These are phyloP conservation scores for Brienomyrus longianalis DNA, from an alignment of 2,113 vertebrate species.

Conservation along the genomic window DNA sequence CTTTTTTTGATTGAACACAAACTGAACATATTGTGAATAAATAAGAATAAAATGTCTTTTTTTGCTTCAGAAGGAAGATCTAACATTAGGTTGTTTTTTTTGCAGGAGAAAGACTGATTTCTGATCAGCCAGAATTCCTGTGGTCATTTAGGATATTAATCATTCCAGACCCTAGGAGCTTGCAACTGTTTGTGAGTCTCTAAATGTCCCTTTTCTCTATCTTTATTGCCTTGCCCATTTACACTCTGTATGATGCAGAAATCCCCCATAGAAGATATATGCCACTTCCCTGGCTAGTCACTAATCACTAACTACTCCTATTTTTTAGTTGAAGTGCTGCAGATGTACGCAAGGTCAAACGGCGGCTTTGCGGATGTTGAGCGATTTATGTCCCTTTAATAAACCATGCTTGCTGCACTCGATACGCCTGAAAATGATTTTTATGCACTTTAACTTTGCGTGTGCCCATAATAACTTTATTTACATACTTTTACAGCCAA, in stretches of 20 bases:
- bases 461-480: constrained; percentile 9
- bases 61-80: constrained; percentile 1
- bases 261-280: background rate
- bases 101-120: background rate
- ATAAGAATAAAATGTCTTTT: background rate
- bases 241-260: background rate
- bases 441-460: background rate
- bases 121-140: constrained; percentile 9
- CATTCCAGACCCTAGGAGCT: constrained; percentile 18
- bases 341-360: constrained; percentile 11
- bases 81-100: background rate
- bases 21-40: background rate
- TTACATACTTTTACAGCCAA: constrained; percentile 21
- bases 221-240: constrained; percentile 5
- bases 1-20: background rate
- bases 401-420: background rate
- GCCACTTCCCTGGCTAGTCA: background rate
- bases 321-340: background rate
- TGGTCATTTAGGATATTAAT: constrained; percentile 25
- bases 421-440: constrained; percentile 1
- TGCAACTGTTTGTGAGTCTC: constrained; percentile 13
- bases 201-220: constrained; percentile 8
- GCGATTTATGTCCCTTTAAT: constrained; percentile 8
- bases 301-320: background rate
- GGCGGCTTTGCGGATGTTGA: background rate